phyloP scores from a whole-genome alignment of 2,888 invertebrate species.

The Tubulanus polymorphus region DNA sequence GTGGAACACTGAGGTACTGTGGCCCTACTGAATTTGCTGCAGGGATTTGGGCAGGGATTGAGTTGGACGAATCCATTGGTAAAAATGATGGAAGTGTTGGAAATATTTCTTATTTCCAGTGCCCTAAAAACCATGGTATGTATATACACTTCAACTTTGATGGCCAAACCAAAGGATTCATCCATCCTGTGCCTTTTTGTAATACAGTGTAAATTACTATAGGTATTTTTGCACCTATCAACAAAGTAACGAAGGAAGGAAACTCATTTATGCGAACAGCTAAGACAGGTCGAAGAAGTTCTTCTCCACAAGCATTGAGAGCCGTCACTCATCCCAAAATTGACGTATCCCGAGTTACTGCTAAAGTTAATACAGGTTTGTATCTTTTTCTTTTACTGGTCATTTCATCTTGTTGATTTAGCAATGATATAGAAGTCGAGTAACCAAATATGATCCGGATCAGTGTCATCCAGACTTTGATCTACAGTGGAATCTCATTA shows the following conservation, averaged over 20 bases:
- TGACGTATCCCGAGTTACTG: conserved; percentile 54
- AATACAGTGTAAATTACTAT: conserved; percentile 11
- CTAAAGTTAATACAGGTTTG: conserved; percentile 54
- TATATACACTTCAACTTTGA: conserved; percentile 3
- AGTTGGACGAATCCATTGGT: conserved; percentile 56
- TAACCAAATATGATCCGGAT: too few species aligned
- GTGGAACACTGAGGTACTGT: conserved; percentile 52
- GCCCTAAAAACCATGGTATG: conserved; percentile 54
- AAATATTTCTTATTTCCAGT: conserved; percentile 54
- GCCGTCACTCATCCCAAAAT: conserved; percentile 20
- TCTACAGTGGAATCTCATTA: too few species aligned
- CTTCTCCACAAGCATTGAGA: conserved; percentile 24
- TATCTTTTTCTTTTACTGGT: too few species aligned
- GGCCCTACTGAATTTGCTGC: conserved; percentile 56
- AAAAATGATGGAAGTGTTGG: conserved; percentile 57
- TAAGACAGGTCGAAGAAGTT: conserved; percentile 21
- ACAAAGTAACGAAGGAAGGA: conserved; percentile 51
- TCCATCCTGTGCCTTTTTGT: background rate
- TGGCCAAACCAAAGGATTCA: background rate
- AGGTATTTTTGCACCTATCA: conserved; percentile 56
- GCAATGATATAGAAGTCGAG: too few species aligned
- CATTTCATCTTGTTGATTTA: too few species aligned
- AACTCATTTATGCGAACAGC: conserved; percentile 19
- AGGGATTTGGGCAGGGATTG: conserved; percentile 59
- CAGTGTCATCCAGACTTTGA: too few species aligned